These are phyloP conservation scores for Epizoanthus scotinus DNA, from an alignment of 92 coral and sea anemone genomes.

Conservation along the genomic window DNA sequence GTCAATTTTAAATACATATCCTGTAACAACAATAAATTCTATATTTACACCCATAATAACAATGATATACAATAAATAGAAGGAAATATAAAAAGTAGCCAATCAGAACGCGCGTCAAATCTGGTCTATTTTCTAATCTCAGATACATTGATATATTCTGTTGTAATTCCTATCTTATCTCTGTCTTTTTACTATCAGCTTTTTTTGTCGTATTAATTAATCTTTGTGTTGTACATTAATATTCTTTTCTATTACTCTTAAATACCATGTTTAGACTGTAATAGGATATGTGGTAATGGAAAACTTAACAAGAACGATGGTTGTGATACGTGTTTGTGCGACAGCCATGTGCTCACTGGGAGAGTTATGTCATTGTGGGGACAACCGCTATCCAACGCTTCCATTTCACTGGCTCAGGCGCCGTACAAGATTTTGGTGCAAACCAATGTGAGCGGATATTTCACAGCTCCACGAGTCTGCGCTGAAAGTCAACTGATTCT, in stretches of 20 bases:
- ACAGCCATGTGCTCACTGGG: conserved; percentile 31
- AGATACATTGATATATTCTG: too few relatives aligned
- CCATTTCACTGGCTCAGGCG: conserved; percentile 37
- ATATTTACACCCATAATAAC: too few relatives aligned
- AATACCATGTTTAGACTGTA: neutral
- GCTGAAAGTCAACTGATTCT: conserved; percentile 29
- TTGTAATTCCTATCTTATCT: neutral
- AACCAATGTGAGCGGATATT: conserved; percentile 36
- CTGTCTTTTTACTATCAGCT: neutral
- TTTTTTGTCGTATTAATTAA: neutral
- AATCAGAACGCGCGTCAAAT: too few relatives aligned
- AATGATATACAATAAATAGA: too few relatives aligned
- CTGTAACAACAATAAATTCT: too few relatives aligned
- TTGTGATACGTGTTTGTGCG: conserved; percentile 34
- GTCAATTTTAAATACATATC: too few relatives aligned
- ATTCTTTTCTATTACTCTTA: neutral
- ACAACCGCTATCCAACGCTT: conserved; percentile 26
- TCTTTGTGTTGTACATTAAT: neutral
- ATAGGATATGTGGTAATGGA: neutral
- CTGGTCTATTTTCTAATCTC: too few relatives aligned
- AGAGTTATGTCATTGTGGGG: neutral
- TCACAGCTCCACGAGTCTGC: conserved; percentile 4
- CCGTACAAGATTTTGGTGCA: conserved; percentile 30
- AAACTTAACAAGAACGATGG: conserved; percentile 14
- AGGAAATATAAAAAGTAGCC: too few relatives aligned